These are phyloP conservation scores for Parnassius glacialis DNA, from an alignment of 2,888 invertebrate genomes.

Conservation along the genomic window DNA sequence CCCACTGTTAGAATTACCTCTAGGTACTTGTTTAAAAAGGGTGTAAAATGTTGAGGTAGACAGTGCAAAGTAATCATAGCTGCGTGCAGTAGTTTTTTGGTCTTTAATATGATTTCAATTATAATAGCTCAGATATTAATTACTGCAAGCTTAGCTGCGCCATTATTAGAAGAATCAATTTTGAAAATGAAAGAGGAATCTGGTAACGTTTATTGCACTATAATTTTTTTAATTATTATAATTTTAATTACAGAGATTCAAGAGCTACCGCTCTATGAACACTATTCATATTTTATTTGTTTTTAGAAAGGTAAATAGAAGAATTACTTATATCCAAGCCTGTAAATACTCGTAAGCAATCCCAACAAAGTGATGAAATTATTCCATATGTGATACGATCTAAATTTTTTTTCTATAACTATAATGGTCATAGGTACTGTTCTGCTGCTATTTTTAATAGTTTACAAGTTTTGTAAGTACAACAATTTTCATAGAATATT, in stretches of 20 bases:
- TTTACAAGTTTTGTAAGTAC: too few relatives aligned
- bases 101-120: slow-evolving; percentile 10
- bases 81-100: background rate
- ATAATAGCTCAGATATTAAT: slow-evolving; percentile 29
- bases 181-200: slow-evolving; percentile 2
- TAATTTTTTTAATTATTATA: background rate
- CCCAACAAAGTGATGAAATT: too few relatives aligned
- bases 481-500: too few relatives aligned
- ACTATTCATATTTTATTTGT: background rate
- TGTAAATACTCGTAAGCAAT: too few relatives aligned
- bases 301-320: background rate
- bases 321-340: background rate
- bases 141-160: slow-evolving; percentile 27
- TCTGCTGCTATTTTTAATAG: too few relatives aligned
- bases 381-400: too few relatives aligned
- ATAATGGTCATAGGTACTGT: too few relatives aligned
- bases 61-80: slow-evolving; percentile 28
- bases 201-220: slow-evolving; percentile 5
- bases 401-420: too few relatives aligned
- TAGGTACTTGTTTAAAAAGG: slow-evolving; percentile 33
- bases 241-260: too few relatives aligned
- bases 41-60: slow-evolving; percentile 3
- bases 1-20: slow-evolving; percentile 39
- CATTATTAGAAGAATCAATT: slow-evolving; percentile 19
- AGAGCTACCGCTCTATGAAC: too few relatives aligned